Evolutionary conservation across 2,797 vertebrate species (phyloP).

Genomic region (Kryptopterus vitreolus): DNA sequence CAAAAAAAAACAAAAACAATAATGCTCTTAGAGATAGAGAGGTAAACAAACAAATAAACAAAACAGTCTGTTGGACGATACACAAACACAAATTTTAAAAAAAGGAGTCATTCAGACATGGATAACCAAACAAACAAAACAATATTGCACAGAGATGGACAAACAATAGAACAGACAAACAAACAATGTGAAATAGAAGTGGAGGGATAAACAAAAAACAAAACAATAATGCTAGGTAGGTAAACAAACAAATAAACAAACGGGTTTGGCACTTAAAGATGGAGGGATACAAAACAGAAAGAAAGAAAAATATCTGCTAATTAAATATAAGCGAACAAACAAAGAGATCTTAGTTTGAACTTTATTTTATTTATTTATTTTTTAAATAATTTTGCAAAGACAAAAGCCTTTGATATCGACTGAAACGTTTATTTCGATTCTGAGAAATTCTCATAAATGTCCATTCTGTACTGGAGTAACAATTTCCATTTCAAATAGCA

Average conservation of each 20-base stretch:
- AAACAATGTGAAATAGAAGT: too few species aligned
- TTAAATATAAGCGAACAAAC: neutral
- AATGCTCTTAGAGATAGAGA: too few species aligned
- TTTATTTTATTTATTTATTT: neutral
- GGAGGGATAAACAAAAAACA: too few species aligned
- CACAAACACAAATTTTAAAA: too few species aligned
- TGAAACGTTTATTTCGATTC: slow-evolving; percentile 45
- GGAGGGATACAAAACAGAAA: neutral
- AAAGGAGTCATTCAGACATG: too few species aligned
- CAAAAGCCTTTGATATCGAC: slow-evolving; percentile 29
- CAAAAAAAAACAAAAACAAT: too few species aligned
- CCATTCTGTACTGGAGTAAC: slow-evolving; percentile 59
- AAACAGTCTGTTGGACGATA: too few species aligned
- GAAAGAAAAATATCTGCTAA: neutral
- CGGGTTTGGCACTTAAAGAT: neutral
- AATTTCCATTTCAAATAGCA: slow-evolving; percentile 41
- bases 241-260: neutral
- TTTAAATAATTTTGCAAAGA: neutral
- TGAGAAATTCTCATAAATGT: slow-evolving; percentile 56
- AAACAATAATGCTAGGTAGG: too few species aligned
- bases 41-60: too few species aligned
- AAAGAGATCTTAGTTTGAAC: neutral
- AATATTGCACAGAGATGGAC: too few species aligned
- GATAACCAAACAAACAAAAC: too few species aligned
- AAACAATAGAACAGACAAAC: too few species aligned